A percentile compares a stretch with the other conserved stretches of the same genome.
phyloP scores from a whole-genome alignment of 2,888 invertebrate species.

The Drosophila paranaensis region DNA sequence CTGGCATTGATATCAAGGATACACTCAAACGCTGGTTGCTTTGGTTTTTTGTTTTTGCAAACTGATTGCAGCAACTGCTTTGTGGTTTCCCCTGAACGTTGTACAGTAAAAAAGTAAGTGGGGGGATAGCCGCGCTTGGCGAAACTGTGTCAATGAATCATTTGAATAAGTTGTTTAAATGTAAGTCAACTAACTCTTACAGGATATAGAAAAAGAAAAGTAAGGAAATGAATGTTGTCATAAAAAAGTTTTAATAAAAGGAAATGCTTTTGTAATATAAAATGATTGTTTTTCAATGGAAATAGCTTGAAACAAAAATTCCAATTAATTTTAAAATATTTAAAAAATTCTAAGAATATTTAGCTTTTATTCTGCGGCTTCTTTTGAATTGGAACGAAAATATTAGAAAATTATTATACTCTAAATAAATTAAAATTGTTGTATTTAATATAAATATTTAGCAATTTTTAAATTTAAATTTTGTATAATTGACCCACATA shows the following conservation, averaged over 20 bases:
- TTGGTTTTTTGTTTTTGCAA: constrained; percentile 24
- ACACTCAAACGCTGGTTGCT: constrained; percentile 7
- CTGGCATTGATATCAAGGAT: constrained; percentile 43
- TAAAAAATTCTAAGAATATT: background rate
- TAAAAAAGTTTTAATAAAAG: background rate
- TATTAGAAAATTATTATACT: too few species aligned
- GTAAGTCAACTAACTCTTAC: background rate
- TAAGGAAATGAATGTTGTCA: background rate
- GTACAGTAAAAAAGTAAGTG: background rate
- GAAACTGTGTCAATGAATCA: constrained; percentile 20
- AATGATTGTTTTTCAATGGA: background rate
- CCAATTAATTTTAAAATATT: background rate
- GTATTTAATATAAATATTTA: too few species aligned
- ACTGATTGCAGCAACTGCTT: constrained; percentile 32
- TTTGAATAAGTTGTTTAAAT: constrained; percentile 13
- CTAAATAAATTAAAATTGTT: too few species aligned
- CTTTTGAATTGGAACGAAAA: too few species aligned
- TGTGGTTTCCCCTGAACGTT: constrained; percentile 15
- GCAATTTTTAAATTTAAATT: too few species aligned
- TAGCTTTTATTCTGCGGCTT: background rate
- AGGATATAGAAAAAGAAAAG: too few species aligned
- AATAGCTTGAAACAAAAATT: background rate
- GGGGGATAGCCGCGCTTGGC: background rate
- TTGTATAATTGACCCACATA: background rate
- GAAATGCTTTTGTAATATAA: background rate